A percentile compares a stretch with the other conserved stretches of the same genome.
Conservation (phyloP, 2,888 invertebrate species). For the Drosophila anomelani region DNA sequence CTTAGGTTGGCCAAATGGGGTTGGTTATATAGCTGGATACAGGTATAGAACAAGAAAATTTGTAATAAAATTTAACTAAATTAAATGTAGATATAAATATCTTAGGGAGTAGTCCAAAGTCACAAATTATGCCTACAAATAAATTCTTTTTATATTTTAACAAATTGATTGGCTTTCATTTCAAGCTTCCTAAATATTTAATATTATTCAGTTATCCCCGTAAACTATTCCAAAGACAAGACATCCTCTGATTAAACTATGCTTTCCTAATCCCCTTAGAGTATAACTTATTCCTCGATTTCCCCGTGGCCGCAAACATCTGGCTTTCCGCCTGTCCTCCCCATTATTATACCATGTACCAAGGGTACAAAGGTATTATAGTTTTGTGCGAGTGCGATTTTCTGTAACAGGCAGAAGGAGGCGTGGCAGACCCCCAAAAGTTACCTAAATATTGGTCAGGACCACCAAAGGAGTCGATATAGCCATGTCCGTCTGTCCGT, state of each 20-base stretch:
- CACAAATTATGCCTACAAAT: neutral
- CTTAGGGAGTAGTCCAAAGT: neutral
- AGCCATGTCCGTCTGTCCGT: no score
- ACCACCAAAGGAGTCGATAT: no score
- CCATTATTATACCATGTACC: no score
- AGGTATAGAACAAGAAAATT: neutral
- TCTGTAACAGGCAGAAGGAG: no score
- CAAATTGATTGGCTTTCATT: neutral
- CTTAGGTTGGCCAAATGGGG: slow-evolving; percentile 14
- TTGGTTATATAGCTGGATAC: neutral
- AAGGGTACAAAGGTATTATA: no score
- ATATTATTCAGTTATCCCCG: neutral
- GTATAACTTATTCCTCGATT: slow-evolving; percentile 7
- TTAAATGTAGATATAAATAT: neutral
- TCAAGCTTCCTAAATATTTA: no score
- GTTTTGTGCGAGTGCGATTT: no score
- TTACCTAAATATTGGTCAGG: no score
- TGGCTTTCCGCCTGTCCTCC: slow-evolving; percentile 36
- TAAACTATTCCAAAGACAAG: neutral
- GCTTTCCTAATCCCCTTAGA: slow-evolving; percentile 3
- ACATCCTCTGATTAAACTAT: neutral
- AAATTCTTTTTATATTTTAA: neutral
- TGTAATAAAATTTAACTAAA: neutral
- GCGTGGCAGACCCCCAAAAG: no score
- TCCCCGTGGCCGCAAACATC: slow-evolving; percentile 15